phyloP scores from a whole-genome alignment of 2,888 invertebrate genomes.

The Tachina grossa region DNA sequence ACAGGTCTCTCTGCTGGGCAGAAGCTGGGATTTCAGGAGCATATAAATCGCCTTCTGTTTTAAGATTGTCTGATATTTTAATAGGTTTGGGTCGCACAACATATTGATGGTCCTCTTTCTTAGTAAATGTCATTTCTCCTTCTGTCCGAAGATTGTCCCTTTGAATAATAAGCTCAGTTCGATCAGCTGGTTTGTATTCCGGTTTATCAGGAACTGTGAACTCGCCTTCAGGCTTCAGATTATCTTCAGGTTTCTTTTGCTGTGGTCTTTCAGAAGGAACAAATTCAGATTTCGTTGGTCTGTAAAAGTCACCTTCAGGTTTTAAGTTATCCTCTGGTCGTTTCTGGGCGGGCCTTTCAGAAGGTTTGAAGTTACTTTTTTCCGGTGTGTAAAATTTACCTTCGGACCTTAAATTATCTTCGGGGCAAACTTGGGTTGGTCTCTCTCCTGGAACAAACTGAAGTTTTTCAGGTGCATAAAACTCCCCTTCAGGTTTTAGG shows the following conservation, averaged over 20 bases:
- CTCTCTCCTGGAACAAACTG: constrained; percentile 83
- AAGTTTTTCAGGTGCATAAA: constrained; percentile 83
- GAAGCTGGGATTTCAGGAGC: constrained; percentile 76
- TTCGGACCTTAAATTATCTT: constrained; percentile 84
- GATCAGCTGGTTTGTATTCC: constrained; percentile 79
- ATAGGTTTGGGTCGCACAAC: constrained; percentile 82
- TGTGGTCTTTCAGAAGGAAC: constrained; percentile 83
- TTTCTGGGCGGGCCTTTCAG: constrained; percentile 76
- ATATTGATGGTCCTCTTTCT: constrained; percentile 81
- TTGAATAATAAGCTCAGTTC: constrained; percentile 77
- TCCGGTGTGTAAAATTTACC: constrained; percentile 84
- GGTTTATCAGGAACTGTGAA: constrained; percentile 75
- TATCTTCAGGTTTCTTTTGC: constrained; percentile 84
- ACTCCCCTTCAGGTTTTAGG: constrained; percentile 85
- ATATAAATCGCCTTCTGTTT: constrained; percentile 80
- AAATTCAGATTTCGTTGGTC: constrained; percentile 80
- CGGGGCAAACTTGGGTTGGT: constrained; percentile 81
- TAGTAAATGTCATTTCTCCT: constrained; percentile 84
- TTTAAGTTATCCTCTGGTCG: constrained; percentile 72
- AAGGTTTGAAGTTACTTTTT: constrained; percentile 81
- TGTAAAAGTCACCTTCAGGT: constrained; percentile 83
- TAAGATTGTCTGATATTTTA: constrained; percentile 71
- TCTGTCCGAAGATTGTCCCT: constrained; percentile 85
- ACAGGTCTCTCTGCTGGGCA: constrained; percentile 82
- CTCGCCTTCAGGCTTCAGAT: constrained; percentile 77